phyloP scores from a whole-genome alignment of 2,797 vertebrate genomes.

The Sebastiscus tertius region DNA sequence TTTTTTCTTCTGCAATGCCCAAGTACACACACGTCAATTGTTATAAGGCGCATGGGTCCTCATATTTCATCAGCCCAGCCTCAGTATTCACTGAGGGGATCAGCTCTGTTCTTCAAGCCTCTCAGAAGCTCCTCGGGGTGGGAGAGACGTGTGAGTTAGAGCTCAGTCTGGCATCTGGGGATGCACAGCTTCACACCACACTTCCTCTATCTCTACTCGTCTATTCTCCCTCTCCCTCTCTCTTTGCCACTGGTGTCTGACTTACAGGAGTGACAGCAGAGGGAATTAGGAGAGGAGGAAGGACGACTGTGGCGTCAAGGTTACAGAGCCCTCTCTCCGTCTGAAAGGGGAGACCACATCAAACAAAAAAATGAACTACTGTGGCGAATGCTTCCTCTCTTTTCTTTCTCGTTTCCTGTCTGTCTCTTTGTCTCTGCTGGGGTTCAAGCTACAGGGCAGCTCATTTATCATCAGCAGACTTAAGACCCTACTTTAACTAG shows the following conservation, averaged over 20 bases:
- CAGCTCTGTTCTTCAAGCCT: constrained; percentile 41
- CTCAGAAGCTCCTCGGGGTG: constrained; percentile 46
- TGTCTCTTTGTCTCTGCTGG: constrained; percentile 25
- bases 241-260: constrained; percentile 31
- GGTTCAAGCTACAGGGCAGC: constrained; percentile 52
- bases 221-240: not conserved
- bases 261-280: constrained; percentile 50
- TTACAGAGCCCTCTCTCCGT: constrained; percentile 44
- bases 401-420: constrained; percentile 41
- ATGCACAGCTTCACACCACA: constrained; percentile 15
- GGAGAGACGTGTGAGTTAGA: constrained; percentile 33
- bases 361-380: constrained; percentile 38
- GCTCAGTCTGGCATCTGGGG: constrained; percentile 21
- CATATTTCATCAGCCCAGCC: constrained; percentile 44
- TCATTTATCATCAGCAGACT: constrained; percentile 59
- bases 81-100: constrained; percentile 41
- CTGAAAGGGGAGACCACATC: constrained; percentile 49
- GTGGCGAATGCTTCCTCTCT: constrained; percentile 5
- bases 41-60: constrained; percentile 13
- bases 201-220: constrained; percentile 22
- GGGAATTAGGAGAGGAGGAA: constrained; percentile 38
- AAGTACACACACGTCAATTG: not conserved
- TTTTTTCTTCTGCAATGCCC: not conserved
- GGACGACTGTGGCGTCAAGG: constrained; percentile 51
- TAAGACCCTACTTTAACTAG: constrained; percentile 45